These are phyloP conservation scores for Trinectes maculatus DNA, from an alignment of 2,113 vertebrate genomes.

Conservation along the genomic window DNA sequence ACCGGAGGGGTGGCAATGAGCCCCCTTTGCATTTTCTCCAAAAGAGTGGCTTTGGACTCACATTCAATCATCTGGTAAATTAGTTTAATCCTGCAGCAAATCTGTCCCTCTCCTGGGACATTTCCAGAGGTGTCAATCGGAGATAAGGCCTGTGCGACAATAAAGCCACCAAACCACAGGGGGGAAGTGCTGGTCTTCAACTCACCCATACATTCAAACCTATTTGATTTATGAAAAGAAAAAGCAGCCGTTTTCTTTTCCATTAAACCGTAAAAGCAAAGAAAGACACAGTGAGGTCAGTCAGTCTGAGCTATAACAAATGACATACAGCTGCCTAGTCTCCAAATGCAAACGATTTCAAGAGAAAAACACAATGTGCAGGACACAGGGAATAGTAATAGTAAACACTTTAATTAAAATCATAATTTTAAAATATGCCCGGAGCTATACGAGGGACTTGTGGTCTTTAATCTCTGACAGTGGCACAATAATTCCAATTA, in stretches of 20 bases:
- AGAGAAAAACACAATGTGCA: not conserved
- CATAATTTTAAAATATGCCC: not conserved
- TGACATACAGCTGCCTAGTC: not conserved
- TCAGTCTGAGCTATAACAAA: slow-evolving; percentile 15
- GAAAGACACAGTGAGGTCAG: slow-evolving; percentile 18
- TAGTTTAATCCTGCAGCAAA: slow-evolving; percentile 81
- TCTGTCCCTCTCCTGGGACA: slow-evolving; percentile 79
- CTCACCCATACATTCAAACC: slow-evolving; percentile 55
- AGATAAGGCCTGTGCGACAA: slow-evolving; percentile 80
- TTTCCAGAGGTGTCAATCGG: slow-evolving; percentile 81
- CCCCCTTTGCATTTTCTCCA: slow-evolving; percentile 74
- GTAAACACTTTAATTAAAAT: slow-evolving; percentile 8
- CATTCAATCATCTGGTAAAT: slow-evolving; percentile 80
- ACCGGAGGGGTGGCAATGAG: slow-evolving; percentile 50
- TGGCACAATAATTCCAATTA: slow-evolving; percentile 3
- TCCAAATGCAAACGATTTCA: not conserved
- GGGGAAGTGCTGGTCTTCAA: slow-evolving; percentile 43
- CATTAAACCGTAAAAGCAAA: slow-evolving; percentile 26
- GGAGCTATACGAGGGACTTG: not conserved
- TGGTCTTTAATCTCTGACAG: not conserved
- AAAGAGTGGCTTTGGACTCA: slow-evolving; percentile 78
- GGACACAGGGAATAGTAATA: not conserved
- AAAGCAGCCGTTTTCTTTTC: slow-evolving; percentile 38
- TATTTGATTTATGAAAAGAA: slow-evolving; percentile 63
- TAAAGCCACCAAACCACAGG: slow-evolving; percentile 68